Conservation (phyloP, 2,113 vertebrate species). For the Triplophysa siluroides region DNA sequence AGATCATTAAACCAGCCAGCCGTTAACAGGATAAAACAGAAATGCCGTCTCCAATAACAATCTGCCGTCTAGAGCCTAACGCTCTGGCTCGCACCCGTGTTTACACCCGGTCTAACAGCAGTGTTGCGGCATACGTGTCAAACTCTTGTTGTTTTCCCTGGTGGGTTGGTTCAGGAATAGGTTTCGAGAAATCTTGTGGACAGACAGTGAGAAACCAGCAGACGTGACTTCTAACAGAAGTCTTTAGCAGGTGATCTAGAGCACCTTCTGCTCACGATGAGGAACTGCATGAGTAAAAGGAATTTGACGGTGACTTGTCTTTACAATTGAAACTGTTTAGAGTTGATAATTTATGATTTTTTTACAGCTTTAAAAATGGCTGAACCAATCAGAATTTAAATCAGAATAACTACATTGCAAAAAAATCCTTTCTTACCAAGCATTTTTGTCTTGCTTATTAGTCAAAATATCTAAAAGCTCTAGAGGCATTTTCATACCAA, state of each 20-base stretch:
- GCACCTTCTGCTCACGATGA: neutral
- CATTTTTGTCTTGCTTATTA: too few species aligned
- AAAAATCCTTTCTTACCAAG: too few species aligned
- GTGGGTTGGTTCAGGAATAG: neutral
- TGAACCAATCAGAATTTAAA: too few species aligned
- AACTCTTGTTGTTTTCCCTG: neutral
- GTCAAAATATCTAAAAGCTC: too few species aligned
- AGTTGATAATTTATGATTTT: too few species aligned
- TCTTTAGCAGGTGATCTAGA: neutral
- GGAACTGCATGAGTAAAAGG: neutral
- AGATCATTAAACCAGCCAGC: constrained; percentile 36
- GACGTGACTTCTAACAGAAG: neutral
- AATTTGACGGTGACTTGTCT: neutral
- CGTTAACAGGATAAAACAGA: constrained; percentile 29
- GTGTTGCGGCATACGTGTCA: constrained; percentile 17
- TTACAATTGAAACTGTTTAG: too few species aligned
- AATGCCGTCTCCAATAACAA: constrained; percentile 7
- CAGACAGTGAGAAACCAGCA: neutral
- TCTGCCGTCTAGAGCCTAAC: neutral
- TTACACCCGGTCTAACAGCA: neutral
- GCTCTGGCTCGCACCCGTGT: neutral
- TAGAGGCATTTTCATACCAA: too few species aligned
- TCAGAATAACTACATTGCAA: too few species aligned
- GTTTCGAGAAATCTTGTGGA: neutral
- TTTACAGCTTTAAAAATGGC: too few species aligned